Evolutionary conservation across 2,113 vertebrate genomes (phyloP), one percentile per base, ranked within the genome.

Genomic region (Syngnathus floridae): DNA sequence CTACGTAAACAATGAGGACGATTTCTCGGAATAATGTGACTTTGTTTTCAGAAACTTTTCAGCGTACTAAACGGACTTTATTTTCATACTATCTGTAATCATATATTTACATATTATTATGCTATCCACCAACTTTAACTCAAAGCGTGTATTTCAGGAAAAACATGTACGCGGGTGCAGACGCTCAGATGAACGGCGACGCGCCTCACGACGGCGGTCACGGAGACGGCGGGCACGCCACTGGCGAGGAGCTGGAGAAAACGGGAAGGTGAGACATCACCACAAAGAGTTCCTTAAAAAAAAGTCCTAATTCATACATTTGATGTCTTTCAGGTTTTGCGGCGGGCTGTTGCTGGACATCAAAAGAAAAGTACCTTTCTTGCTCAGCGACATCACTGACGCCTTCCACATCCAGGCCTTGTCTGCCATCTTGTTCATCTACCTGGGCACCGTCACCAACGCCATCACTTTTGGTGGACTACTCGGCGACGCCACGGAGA

Each of bases 381-480:
- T 98, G 0, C 78, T 91, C 84, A 98, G 96, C 17, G 97, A 99
- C 84, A 95, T 98, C 90, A 96, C 94, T 0, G 95, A 99, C 0
- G 95, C 87, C 65, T 82, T 98, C 75, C 93, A 95, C 76, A 99
- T 99, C 78, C 97, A 99, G 84, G 93, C 95, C 22, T 91, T 99
- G 71, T 99, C 97, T 22, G 90, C 97, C 76, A 92, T 95, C 72
- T 88, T 99, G 74, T 99, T 99, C 77, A 98, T 99, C 78, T 99
- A 99, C 87, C 82, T 99, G 90, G 97, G 93, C 75, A 99, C 97
- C 0, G 95, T 99, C 70, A 99, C 96, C 41, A 99, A 99, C 0
- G 97, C 97, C 67, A 99, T 99, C 91, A 99, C 97, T 26, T 99
- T 99, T 1, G 97, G 96, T 46, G 97, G 97, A 5, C 86, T 99